These are phyloP conservation scores for Drosophila erecta DNA, from an alignment of 1,140 invertebrate genomes.

Conservation along the genomic window DNA sequence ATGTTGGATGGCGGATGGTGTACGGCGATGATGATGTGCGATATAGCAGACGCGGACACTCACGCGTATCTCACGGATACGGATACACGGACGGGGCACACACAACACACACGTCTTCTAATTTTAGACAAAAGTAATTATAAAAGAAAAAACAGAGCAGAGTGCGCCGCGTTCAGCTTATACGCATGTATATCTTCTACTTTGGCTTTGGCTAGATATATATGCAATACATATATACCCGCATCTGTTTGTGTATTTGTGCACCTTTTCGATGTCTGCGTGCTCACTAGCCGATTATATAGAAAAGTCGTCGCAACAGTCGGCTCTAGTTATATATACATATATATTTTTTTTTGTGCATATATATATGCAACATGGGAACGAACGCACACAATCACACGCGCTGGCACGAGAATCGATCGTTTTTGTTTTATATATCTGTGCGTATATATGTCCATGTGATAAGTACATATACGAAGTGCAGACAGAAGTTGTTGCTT, in stretches of 20 bases:
- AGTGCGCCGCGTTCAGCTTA: constrained; percentile 79
- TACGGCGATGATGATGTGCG: constrained; percentile 69
- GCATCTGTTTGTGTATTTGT: constrained; percentile 32
- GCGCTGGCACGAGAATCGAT: constrained; percentile 35
- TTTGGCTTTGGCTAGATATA: constrained; percentile 71
- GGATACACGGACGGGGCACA: constrained; percentile 56
- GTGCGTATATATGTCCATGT: constrained; percentile 4
- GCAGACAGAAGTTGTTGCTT: constrained; percentile 65
- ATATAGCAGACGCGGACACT: constrained; percentile 79
- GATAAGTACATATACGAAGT: constrained; percentile 39
- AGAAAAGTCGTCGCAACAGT: constrained; percentile 67
- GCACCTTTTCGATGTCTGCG: constrained; percentile 23
- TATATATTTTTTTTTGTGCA: constrained; percentile 6
- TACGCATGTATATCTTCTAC: constrained; percentile 79
- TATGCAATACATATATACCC: constrained; percentile 36
- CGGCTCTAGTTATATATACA: constrained; percentile 38
- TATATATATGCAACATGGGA: constrained; percentile 32
- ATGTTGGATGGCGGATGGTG: constrained; percentile 1
- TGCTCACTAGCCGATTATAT: constrained; percentile 55
- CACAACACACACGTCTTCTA: constrained; percentile 84
- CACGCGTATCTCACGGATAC: constrained; percentile 45
- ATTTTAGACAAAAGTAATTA: constrained; percentile 85
- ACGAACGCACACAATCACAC: constrained; percentile 50
- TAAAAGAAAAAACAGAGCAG: constrained; percentile 82
- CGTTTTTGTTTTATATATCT: constrained; percentile 59